Evolutionary conservation across 2,797 vertebrate species (phyloP), one percentile per base, ranked within the genome.

Genomic region (Cephalopachus bancanus): DNA sequence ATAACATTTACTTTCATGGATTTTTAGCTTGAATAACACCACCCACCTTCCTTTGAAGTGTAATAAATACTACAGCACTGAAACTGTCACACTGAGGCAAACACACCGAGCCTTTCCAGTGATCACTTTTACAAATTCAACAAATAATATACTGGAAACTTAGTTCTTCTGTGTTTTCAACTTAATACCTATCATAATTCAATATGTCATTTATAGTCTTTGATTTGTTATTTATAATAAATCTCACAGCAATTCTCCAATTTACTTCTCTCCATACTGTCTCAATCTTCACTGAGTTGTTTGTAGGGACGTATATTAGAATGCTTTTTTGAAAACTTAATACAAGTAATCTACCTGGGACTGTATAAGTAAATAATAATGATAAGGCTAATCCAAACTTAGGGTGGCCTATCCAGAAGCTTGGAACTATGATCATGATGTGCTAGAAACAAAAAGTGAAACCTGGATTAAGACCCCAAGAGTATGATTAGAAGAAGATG

Each of bases 201-300:
- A 72, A 64, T 53, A 20, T 4, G 44, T 69, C 44, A 59, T 65
- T 95, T 55, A 72, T 17, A 86, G 55, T 91, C 15, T 72, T 65
- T 85, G 44, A 94, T 44, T 28, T 92, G 5, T 88, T 55, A 71
- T 78, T 89, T 80, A 51, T 24, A 93, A 65, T 53, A 96, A 22
- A n/a, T 60, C 69, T 53, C 16, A 57, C 19, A 83, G 33, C 24
- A 17, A 57, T 10, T 55, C 10, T 67, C 33, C 24, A 60, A 19
- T 37, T 26, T 62, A 51, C 37, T 83, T 59, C 16, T 90, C 24
- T 69, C 51, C 64, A 11, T 28, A 5, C 28, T 53, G 24, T 33
- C 76, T 88, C 17, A 44, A 0, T 33, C 10, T 79, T 83, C 62
- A 84, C n/a, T 22, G 24, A 49, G 20, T 26, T 96, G 37, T 67